Percentiles rank a stretch among this genome's conserved stretches.
These are phyloP conservation scores for Ascaphus truei DNA, from an alignment of 2,113 vertebrate genomes.

Conservation along the genomic window DNA sequence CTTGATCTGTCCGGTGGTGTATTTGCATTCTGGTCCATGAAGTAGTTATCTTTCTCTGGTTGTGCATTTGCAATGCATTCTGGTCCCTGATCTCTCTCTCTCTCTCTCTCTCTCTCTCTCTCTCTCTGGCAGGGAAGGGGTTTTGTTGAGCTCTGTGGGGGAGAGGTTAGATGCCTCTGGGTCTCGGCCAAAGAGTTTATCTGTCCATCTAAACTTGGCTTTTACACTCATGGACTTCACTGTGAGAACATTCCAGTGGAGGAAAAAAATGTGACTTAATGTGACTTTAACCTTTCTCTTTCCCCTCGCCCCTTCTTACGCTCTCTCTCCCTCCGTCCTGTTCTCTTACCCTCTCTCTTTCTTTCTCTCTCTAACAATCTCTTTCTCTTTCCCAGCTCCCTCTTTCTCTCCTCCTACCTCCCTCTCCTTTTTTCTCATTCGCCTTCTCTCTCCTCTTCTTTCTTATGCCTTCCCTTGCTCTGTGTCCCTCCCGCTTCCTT, in stretches of 20 bases:
- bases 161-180: constrained; percentile 17
- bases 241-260: constrained; percentile 32
- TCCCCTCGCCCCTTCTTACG: background rate
- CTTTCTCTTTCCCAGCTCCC: no score
- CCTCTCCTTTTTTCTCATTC: no score
- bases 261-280: constrained; percentile 19
- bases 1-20: no score
- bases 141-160: background rate
- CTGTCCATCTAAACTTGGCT: constrained; percentile 35
- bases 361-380: no score
- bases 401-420: no score
- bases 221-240: constrained; percentile 19
- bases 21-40: no score
- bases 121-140: background rate
- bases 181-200: constrained; percentile 19
- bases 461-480: background rate
- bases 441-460: background rate
- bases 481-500: no score
- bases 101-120: background rate
- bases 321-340: background rate
- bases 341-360: background rate
- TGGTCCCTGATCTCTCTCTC: background rate
- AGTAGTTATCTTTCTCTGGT: no score
- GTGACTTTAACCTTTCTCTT: constrained; percentile 7
- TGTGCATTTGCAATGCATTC: background rate